Evolutionary conservation across 2,113 vertebrate species (phyloP).

Genomic region (Cinclus cinclus): DNA sequence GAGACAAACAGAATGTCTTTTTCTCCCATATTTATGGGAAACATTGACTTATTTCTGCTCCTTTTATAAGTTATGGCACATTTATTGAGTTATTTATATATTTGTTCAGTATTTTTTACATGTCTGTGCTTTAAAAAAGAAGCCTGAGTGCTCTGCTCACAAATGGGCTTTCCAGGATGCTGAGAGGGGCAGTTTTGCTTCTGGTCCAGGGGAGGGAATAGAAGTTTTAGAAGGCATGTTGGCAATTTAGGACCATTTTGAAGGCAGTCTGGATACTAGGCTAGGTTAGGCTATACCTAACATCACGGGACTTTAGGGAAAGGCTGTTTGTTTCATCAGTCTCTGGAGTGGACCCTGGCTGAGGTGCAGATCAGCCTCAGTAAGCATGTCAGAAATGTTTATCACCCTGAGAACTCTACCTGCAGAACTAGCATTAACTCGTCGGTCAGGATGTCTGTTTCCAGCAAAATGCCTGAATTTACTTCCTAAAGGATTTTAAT

Average conservation of each 20-base stretch:
- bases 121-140: background rate
- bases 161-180: background rate
- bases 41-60: background rate
- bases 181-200: background rate
- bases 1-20: background rate
- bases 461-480: constrained; percentile 20
- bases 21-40: background rate
- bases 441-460: constrained; percentile 21
- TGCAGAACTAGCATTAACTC: background rate
- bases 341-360: background rate
- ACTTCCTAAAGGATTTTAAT: background rate
- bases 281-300: background rate
- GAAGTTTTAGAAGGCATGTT: background rate
- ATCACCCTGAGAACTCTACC: background rate
- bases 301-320: background rate
- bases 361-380: background rate
- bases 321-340: background rate
- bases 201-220: background rate
- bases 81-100: background rate
- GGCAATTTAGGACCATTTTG: background rate
- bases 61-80: background rate
- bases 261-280: background rate
- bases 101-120: background rate
- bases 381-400: constrained; percentile 2
- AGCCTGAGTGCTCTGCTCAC: background rate